Evolutionary conservation across 2,888 invertebrate genomes (phyloP).

Genomic region (Ellobium chinense): DNA sequence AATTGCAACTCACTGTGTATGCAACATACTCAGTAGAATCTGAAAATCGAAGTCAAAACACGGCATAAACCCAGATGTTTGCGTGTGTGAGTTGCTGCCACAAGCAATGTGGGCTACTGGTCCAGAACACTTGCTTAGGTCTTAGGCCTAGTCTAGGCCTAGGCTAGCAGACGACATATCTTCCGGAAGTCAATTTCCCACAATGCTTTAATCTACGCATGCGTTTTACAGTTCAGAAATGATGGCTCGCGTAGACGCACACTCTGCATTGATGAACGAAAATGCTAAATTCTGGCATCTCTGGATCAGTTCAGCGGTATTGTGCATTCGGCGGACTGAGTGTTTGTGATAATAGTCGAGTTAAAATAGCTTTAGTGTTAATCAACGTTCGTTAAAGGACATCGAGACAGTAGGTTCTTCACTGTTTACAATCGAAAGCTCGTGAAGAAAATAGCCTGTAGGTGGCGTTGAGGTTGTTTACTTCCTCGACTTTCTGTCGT

Average conservation of each 20-base stretch:
- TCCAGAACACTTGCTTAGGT: no score
- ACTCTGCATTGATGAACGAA: not conserved
- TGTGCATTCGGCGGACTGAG: not conserved
- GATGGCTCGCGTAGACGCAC: not conserved
- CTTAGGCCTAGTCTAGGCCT: no score
- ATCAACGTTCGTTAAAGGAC: not conserved
- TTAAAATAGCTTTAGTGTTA: constrained; percentile 11
- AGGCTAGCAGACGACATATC: not conserved
- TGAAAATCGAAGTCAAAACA: no score
- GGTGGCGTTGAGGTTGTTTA: constrained; percentile 41
- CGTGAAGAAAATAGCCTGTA: not conserved
- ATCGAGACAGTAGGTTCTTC: not conserved
- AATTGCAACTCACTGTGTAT: no score
- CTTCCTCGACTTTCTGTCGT: constrained; percentile 33
- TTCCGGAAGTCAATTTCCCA: constrained; percentile 25
- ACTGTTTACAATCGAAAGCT: constrained; percentile 25
- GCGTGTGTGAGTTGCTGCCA: no score
- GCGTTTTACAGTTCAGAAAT: not conserved
- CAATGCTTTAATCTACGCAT: constrained; percentile 2
- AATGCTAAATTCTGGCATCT: not conserved
- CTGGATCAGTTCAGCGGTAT: not conserved
- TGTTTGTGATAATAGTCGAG: not conserved
- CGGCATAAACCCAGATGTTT: no score
- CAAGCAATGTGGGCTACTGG: no score
- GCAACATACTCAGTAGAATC: no score